These are phyloP conservation scores for Epinotia brunnichana DNA, from an alignment of 2,888 invertebrate genomes.

Conservation along the genomic window DNA sequence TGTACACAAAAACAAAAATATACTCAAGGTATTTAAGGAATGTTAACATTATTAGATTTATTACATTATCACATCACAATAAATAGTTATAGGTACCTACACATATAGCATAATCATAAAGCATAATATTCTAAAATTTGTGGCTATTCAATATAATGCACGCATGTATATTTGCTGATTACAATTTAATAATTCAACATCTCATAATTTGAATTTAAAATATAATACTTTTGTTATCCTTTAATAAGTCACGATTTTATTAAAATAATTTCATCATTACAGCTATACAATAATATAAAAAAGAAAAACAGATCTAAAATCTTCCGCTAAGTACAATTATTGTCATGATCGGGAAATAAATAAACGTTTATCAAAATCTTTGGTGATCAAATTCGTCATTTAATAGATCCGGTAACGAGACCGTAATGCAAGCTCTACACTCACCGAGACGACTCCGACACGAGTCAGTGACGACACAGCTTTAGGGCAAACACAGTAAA, in stretches of 20 bases:
- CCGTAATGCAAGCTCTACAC: neutral
- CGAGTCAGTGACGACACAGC: neutral
- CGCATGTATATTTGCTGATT: neutral
- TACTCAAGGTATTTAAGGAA: slow-evolving; percentile 39
- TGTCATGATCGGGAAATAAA: slow-evolving; percentile 66
- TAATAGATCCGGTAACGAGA: neutral
- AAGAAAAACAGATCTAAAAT: slow-evolving; percentile 57
- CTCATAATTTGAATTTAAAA: slow-evolving; percentile 43
- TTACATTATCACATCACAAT: slow-evolving; percentile 29
- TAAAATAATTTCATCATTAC: slow-evolving; percentile 44
- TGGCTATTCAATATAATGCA: slow-evolving; percentile 31
- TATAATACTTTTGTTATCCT: slow-evolving; percentile 45
- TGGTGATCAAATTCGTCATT: slow-evolving; percentile 52
- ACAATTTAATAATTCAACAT: slow-evolving; percentile 22
- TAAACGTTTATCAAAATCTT: slow-evolving; percentile 57
- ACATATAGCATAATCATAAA: too few species aligned
- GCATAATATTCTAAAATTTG: slow-evolving; percentile 21
- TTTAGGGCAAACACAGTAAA: neutral
- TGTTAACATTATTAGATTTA: slow-evolving; percentile 23
- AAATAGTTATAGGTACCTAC: slow-evolving; percentile 29
- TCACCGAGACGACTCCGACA: neutral
- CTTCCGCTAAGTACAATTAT: slow-evolving; percentile 70
- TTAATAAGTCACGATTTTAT: slow-evolving; percentile 31
- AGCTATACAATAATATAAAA: slow-evolving; percentile 57
- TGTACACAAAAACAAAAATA: slow-evolving; percentile 37